These are phyloP conservation scores for Leptodirus hochenwartii DNA, from an alignment of 2,888 invertebrate species.

Conservation along the genomic window DNA sequence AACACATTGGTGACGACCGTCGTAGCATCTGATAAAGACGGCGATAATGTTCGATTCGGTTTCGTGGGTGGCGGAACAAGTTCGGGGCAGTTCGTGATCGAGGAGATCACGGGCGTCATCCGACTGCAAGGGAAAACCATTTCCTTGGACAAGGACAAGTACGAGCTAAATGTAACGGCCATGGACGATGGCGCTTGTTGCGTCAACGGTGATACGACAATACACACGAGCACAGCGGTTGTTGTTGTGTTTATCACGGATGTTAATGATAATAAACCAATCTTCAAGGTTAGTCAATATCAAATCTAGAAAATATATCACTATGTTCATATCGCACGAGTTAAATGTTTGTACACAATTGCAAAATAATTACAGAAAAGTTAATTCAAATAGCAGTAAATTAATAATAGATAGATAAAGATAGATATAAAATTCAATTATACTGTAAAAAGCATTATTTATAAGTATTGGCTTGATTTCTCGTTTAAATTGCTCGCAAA, in stretches of 20 bases:
- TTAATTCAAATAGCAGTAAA: too few relatives aligned
- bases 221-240: conserved; percentile 85
- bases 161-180: conserved; percentile 91
- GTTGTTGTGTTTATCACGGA: conserved; percentile 95
- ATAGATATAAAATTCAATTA: too few relatives aligned
- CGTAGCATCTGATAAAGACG: conserved; percentile 93
- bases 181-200: conserved; percentile 97
- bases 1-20: conserved; percentile 92
- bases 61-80: conserved; percentile 80
- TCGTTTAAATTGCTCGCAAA: too few relatives aligned
- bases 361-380: too few relatives aligned
- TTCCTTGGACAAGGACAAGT: conserved; percentile 79
- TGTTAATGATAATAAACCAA: conserved; percentile 92
- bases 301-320: too few relatives aligned
- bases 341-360: too few relatives aligned
- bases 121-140: conserved; percentile 75
- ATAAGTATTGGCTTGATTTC: too few relatives aligned
- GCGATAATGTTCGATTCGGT: conserved; percentile 86
- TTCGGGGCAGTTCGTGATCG: conserved; percentile 86
- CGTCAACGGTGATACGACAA: conserved; percentile 67
- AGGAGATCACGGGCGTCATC: conserved; percentile 89
- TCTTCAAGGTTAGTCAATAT: too few relatives aligned
- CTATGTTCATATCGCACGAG: too few relatives aligned
- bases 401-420: too few relatives aligned
- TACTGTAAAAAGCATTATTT: too few relatives aligned